phyloP scores from a whole-genome alignment of 2,113 vertebrate species.

The Sisor rabdophorus region DNA sequence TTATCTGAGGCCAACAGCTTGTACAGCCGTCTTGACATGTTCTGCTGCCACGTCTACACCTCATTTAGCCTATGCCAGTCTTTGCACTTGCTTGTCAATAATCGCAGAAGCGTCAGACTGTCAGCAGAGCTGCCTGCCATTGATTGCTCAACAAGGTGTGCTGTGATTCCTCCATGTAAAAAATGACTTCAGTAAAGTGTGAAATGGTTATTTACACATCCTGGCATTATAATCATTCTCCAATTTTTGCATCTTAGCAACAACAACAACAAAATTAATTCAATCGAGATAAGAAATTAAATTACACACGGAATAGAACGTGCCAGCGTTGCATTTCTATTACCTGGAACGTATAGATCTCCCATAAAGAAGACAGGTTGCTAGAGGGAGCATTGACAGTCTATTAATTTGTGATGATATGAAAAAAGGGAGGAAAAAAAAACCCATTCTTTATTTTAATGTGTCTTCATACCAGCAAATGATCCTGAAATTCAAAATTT shows the following conservation, averaged over 20 bases:
- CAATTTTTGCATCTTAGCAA: background rate
- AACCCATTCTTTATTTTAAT: conserved; percentile 25
- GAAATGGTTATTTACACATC: conserved; percentile 45
- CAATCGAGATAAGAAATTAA: conserved; percentile 37
- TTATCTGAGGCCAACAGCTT: conserved; percentile 67
- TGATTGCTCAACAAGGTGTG: conserved; percentile 34
- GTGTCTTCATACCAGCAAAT: conserved; percentile 46
- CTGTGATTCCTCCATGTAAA: conserved; percentile 16
- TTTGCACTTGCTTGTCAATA: conserved; percentile 34
- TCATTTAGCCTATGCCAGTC: conserved; percentile 22
- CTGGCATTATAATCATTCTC: conserved; percentile 22
- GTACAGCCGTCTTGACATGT: conserved; percentile 55
- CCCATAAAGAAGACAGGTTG: conserved; percentile 13
- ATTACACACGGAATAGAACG: conserved; percentile 37
- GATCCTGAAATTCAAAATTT: conserved; percentile 51
- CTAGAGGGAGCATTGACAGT: conserved; percentile 46
- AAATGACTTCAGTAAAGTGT: conserved; percentile 25
- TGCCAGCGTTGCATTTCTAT: conserved; percentile 25
- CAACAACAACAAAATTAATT: conserved; percentile 23
- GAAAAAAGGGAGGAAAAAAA: conserved; percentile 32
- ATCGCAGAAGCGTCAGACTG: conserved; percentile 11
- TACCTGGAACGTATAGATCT: conserved; percentile 24
- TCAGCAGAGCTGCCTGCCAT: background rate
- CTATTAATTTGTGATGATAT: conserved; percentile 57
- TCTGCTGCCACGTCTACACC: conserved; percentile 28